A percentile compares a stretch with the other conserved stretches of the same genome.
Conservation (phyloP, 2,113 vertebrate species). For the Osmerus mordax region DNA sequence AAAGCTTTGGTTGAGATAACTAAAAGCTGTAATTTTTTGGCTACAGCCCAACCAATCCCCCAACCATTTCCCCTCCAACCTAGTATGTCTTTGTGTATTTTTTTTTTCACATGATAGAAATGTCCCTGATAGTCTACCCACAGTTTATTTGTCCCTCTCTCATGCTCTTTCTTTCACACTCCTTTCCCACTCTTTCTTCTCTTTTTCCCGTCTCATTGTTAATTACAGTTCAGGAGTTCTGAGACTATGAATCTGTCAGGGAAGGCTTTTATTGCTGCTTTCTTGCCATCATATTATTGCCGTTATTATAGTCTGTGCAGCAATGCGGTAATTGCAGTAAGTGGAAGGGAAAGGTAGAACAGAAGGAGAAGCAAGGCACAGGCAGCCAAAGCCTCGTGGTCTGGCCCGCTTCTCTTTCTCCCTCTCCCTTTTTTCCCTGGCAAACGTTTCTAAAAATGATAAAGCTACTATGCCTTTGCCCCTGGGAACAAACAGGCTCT, state of each 20-base stretch:
- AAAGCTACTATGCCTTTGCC: constrained; percentile 20
- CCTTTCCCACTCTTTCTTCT: constrained; percentile 42
- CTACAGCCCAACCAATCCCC: no score
- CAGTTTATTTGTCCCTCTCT: constrained; percentile 30
- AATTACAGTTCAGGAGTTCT: constrained; percentile 71
- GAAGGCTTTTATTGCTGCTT: constrained; percentile 73
- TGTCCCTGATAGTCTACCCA: constrained; percentile 36
- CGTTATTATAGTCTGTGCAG: constrained; percentile 74
- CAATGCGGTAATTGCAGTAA: constrained; percentile 74
- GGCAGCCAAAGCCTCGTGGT: constrained; percentile 57
- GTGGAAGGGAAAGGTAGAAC: constrained; percentile 67
- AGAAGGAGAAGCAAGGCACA: constrained; percentile 34
- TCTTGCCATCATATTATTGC: constrained; percentile 75
- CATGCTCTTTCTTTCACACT: constrained; percentile 43
- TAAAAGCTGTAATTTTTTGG: no score
- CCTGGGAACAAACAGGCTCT: constrained; percentile 41
- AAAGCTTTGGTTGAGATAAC: no score
- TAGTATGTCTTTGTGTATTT: no score
- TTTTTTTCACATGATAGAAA: constrained; percentile 6
- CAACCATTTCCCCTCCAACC: no score
- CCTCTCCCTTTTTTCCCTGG: constrained; percentile 43
- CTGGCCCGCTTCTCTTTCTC: constrained; percentile 33
- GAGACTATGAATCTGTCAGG: constrained; percentile 77
- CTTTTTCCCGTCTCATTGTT: constrained; percentile 64
- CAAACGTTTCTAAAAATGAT: constrained; percentile 60